phyloP scores from a whole-genome alignment of 2,113 vertebrate genomes.

The Colistium nudipinnis region DNA sequence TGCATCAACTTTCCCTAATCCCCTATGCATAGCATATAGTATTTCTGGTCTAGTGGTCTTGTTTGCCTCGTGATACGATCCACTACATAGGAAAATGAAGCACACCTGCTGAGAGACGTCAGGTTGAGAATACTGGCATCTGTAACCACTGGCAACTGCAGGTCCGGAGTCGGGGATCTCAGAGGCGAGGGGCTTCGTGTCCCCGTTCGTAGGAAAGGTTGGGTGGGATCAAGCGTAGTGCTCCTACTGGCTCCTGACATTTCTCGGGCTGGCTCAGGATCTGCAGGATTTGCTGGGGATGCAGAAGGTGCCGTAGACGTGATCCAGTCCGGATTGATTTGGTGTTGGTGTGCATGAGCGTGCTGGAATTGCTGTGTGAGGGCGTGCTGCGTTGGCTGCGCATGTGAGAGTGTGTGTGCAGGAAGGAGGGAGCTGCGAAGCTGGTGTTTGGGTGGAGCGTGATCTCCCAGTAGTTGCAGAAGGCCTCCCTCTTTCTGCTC shows the following conservation, averaged over 20 bases:
- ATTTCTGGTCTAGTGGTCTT: not conserved
- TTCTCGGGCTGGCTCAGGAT: slow-evolving; percentile 86
- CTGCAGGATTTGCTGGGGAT: slow-evolving; percentile 84
- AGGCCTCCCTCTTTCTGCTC: slow-evolving; percentile 88
- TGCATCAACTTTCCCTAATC: not conserved
- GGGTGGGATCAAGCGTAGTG: slow-evolving; percentile 80
- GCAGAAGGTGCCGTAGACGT: slow-evolving; percentile 79
- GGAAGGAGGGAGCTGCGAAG: slow-evolving; percentile 81
- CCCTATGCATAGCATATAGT: not conserved
- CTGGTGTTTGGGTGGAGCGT: slow-evolving; percentile 95
- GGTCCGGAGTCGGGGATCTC: slow-evolving; percentile 74
- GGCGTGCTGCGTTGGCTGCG: slow-evolving; percentile 63
- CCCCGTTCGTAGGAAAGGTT: slow-evolving; percentile 77
- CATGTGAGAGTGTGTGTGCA: slow-evolving; percentile 52
- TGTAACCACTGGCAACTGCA: slow-evolving; percentile 78
- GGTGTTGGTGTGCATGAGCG: slow-evolving; percentile 87
- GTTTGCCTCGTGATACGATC: slow-evolving; percentile 8
- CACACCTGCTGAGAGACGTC: slow-evolving; percentile 79
- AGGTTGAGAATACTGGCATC: slow-evolving; percentile 81
- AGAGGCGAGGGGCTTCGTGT: slow-evolving; percentile 81
- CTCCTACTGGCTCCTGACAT: slow-evolving; percentile 82
- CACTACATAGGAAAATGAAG: not conserved
- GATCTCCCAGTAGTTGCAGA: slow-evolving; percentile 91
- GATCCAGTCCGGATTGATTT: slow-evolving; percentile 87
- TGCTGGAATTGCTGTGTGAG: slow-evolving; percentile 69